Conservation (phyloP, 2,888 invertebrate species). For the Lithophane ornitopus region DNA sequence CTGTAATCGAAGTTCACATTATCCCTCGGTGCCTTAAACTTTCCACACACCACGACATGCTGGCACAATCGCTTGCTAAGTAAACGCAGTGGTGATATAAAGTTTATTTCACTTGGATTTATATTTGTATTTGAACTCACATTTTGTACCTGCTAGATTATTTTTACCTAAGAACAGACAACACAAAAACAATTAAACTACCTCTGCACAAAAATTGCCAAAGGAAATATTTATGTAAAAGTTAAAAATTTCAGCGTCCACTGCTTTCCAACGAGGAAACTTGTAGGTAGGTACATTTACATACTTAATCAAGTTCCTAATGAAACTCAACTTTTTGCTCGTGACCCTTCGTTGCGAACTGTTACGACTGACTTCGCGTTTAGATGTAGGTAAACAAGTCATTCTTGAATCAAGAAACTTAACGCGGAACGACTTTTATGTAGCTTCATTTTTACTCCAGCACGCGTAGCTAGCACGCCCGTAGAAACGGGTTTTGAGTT, state of each 20-base stretch:
- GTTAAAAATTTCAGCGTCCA: slow-evolving; percentile 43
- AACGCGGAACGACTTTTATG: slow-evolving; percentile 11
- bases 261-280: slow-evolving; percentile 33
- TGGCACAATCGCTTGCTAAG: neutral
- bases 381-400: slow-evolving; percentile 49
- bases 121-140: neutral
- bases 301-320: slow-evolving; percentile 63
- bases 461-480: no score
- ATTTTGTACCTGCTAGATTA: neutral
- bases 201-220: slow-evolving; percentile 11
- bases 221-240: slow-evolving; percentile 39
- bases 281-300: slow-evolving; percentile 60
- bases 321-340: slow-evolving; percentile 59
- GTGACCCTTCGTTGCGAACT: slow-evolving; percentile 44
- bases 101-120: neutral
- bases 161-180: neutral
- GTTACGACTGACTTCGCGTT: slow-evolving; percentile 54
- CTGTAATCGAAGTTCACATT: neutral
- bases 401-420: slow-evolving; percentile 39
- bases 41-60: neutral
- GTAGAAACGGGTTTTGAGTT: no score
- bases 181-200: slow-evolving; percentile 2
- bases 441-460: neutral
- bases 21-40: neutral
- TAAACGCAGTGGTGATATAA: neutral